Base-by-base conservation (phyloP, 2,888 invertebrate species). In the Drosophila rubida region DNA sequence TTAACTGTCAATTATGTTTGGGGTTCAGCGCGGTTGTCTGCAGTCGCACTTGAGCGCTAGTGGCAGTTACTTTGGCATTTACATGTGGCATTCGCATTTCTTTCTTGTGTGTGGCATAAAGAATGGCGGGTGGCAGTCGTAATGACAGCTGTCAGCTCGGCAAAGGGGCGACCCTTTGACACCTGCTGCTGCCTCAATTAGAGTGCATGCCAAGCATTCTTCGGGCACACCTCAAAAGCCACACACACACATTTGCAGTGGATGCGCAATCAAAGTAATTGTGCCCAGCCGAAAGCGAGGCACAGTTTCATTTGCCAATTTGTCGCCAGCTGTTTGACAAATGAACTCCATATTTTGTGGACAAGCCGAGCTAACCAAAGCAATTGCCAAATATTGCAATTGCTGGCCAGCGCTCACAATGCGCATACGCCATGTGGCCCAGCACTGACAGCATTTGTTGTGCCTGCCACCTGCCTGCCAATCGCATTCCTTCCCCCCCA, bases 1-100 rank as follows among this genome's bases (percentile, higher is more conserved):
- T 66, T 75, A 71, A 65, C 86, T 87, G 88, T 87, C 82, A 85
- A 82, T 87, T 87, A 73, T 76, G 53, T 46, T 71, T 27, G 64
- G 58, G 11, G 13, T 13, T 7, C 13, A 13, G 35, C 5, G n/a
- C 16, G n/a, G 4, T 0, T 32, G 35, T 13, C 27, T 27, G 42
- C n/a, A 13, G 30, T 23, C 22, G 54, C 19, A 9, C 11, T 14
- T 9, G 44, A n/a, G n/a, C n/a, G n/a, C n/a, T 22, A 32, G 30
- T 37, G 30, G 16, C 16, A 2, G 35, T 14, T 37, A 7, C 14
- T 14, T 37, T 37, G 11, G 41, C 9, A 9, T 25, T 35, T 46
- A 49, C 45, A 59, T 53, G 69, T 48, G 65, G 66, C 45, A 65
- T 57, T 57, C 55, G n/a, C 60, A 77, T 50, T 59, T 59, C 23